Conservation (phyloP, 1,140 invertebrate genomes). For the Papilio helenus region DNA sequence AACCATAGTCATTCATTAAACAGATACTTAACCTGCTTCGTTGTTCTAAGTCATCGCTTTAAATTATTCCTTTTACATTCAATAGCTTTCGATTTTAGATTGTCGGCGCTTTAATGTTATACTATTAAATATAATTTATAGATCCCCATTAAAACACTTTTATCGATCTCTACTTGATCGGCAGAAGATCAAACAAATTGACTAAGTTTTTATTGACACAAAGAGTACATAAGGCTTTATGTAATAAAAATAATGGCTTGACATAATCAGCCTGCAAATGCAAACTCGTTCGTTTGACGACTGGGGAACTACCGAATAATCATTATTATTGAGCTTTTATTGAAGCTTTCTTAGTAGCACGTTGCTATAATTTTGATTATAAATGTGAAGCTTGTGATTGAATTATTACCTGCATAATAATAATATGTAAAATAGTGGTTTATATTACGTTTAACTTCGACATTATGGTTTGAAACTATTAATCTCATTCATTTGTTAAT, state of each 20-base stretch:
- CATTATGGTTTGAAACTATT: no score
- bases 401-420: no score
- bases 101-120: conserved; percentile 48
- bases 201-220: neutral
- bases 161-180: neutral
- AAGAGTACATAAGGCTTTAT: conserved; percentile 11
- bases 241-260: neutral
- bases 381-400: neutral
- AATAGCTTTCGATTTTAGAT: conserved; percentile 56
- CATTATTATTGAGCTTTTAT: neutral
- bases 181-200: neutral
- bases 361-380: neutral
- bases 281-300: neutral
- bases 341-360: neutral
- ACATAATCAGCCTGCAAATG: neutral
- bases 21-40: conserved; percentile 41
- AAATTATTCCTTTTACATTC: conserved; percentile 60
- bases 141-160: neutral
- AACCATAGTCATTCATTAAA: conserved; percentile 37
- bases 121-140: conserved; percentile 18
- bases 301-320: neutral
- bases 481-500: no score
- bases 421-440: no score
- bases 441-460: no score
- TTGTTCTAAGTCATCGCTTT: conserved; percentile 57